phyloP scores from a whole-genome alignment of 2,888 invertebrate species.

The Epinotia demarniana region DNA sequence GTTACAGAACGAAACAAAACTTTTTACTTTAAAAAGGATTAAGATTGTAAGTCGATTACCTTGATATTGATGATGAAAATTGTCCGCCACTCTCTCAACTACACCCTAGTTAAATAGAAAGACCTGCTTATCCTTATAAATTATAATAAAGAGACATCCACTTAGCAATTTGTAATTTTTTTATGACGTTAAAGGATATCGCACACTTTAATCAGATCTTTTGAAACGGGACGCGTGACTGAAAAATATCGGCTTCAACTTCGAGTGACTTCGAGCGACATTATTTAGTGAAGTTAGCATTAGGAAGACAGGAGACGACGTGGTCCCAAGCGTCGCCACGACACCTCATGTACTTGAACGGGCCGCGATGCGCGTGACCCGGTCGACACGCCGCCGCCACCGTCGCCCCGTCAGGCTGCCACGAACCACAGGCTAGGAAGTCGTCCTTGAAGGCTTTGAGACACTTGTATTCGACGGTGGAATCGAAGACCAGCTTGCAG shows the following conservation, averaged over 20 bases:
- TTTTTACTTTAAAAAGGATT: not conserved
- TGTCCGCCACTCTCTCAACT: too few species aligned
- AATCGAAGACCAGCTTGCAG: conserved; percentile 1
- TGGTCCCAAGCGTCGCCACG: conserved; percentile 10
- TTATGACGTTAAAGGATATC: not conserved
- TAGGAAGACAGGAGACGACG: not conserved
- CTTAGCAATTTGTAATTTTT: not conserved
- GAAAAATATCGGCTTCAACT: too few species aligned
- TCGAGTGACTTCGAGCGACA: too few species aligned
- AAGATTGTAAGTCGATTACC: not conserved
- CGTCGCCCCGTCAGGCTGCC: conserved; percentile 7
- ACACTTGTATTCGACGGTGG: conserved; percentile 10
- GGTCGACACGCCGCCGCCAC: not conserved
- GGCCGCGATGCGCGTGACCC: conserved; percentile 1
- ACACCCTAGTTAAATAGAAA: not conserved
- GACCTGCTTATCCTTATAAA: not conserved
- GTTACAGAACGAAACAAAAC: not conserved
- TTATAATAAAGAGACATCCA: not conserved
- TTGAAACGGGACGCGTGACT: not conserved
- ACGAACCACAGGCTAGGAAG: not conserved
- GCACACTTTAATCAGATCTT: not conserved
- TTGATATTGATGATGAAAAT: too few species aligned
- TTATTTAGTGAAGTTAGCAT: conserved; percentile 11
- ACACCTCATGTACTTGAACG: conserved; percentile 12
- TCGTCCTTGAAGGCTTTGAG: conserved; percentile 11